Percentiles rank a stretch among this genome's conserved stretches.
Evolutionary conservation across 1,140 invertebrate genomes (phyloP).

Genomic region (Diploscapter pachys): DNA sequence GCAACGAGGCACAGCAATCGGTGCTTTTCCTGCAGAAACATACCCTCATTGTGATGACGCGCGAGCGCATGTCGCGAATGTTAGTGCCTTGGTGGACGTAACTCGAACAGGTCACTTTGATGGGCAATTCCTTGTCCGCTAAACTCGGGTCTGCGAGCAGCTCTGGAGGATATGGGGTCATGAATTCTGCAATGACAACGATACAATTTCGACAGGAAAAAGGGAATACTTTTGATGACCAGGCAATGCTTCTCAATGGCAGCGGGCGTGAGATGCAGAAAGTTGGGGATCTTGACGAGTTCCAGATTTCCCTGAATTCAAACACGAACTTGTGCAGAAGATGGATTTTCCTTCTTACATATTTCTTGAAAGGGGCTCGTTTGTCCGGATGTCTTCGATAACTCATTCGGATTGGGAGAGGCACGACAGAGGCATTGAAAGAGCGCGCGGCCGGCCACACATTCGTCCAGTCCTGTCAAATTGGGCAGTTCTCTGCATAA

Average conservation of each 20-base stretch:
- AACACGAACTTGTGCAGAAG: background rate
- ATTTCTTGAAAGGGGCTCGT: constrained; percentile 72
- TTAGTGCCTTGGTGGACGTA: constrained; percentile 85
- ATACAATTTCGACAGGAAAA: constrained; percentile 21
- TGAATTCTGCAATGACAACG: constrained; percentile 69
- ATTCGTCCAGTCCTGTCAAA: constrained; percentile 75
- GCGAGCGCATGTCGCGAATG: constrained; percentile 78
- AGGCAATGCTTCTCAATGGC: constrained; percentile 86
- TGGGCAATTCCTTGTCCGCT: constrained; percentile 73
- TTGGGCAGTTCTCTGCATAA: background rate
- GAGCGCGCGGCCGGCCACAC: constrained; percentile 87
- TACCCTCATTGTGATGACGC: constrained; percentile 75
- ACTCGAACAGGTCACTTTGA: constrained; percentile 76
- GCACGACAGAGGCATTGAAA: constrained; percentile 86
- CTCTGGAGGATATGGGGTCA: constrained; percentile 81
- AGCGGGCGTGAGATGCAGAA: constrained; percentile 89
- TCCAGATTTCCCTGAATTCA: constrained; percentile 75
- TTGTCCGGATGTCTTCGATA: constrained; percentile 66
- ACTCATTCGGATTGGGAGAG: constrained; percentile 87
- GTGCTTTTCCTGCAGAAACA: background rate
- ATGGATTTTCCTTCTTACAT: constrained; percentile 46
- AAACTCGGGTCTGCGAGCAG: constrained; percentile 67
- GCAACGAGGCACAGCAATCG: background rate
- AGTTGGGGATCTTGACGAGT: constrained; percentile 97
- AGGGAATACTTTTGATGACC: constrained; percentile 73